A percentile compares a stretch with the other conserved stretches of the same genome.
Conservation (phyloP, 92 coral and sea anemone genomes). For the Umimayanthus kanabou region DNA sequence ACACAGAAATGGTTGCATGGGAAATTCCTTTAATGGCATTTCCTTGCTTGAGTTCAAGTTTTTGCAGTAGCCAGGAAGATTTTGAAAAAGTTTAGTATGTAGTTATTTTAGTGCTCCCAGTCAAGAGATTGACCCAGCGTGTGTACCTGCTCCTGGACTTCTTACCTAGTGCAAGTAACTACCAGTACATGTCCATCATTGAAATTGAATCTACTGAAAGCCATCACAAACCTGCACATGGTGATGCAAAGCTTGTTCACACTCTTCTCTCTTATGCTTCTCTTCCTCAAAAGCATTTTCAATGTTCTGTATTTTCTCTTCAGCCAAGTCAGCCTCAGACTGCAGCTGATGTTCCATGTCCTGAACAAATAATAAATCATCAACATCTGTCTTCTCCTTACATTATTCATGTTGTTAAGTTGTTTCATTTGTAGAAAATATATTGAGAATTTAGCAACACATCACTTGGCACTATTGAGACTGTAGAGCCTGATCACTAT, state of each 20-base stretch:
- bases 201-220: background rate
- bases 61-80: too few relatives aligned
- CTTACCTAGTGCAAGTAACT: too few relatives aligned
- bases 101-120: too few relatives aligned
- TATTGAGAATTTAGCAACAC: background rate
- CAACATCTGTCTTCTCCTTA: background rate
- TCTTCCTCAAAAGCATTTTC: constrained; percentile 83
- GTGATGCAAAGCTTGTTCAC: constrained; percentile 82
- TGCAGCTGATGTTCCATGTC: constrained; percentile 94
- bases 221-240: constrained; percentile 65
- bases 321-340: constrained; percentile 84
- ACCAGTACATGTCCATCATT: too few relatives aligned
- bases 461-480: background rate
- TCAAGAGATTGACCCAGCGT: too few relatives aligned
- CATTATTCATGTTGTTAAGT: background rate
- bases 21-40: too few relatives aligned
- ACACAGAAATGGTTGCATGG: too few relatives aligned
- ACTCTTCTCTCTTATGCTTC: constrained; percentile 78
- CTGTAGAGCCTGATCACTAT: too few relatives aligned
- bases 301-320: constrained; percentile 79
- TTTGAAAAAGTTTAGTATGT: too few relatives aligned
- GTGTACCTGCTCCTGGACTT: too few relatives aligned
- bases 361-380: constrained; percentile 44
- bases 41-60: too few relatives aligned
- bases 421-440: background rate